Conservation (phyloP, 2,888 invertebrate genomes). For the Fragum fragum region DNA sequence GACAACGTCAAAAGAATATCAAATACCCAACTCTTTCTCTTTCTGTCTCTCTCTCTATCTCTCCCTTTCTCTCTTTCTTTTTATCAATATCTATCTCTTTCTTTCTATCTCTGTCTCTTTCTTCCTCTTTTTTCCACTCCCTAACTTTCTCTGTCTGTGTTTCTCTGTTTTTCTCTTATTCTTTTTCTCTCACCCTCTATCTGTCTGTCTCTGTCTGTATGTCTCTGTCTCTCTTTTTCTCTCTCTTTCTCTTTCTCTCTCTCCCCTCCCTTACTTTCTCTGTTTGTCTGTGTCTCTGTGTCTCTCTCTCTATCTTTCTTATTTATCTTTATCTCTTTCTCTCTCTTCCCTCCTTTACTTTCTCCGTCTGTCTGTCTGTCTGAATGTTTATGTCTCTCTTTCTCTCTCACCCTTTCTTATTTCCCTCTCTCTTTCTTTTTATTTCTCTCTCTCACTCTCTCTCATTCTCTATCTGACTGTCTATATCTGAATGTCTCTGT, state of each 20-base stretch:
- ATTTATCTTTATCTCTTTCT: neutral
- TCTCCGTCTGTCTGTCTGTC: no score
- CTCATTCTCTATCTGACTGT: neutral
- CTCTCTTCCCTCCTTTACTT: constrained; percentile 6
- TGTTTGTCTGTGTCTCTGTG: neutral
- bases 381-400: no score
- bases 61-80: constrained; percentile 14
- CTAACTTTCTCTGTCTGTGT: neutral
- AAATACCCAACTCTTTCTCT: no score
- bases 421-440: neutral
- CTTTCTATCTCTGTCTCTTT: no score
- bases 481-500: neutral
- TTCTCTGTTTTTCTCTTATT: neutral
- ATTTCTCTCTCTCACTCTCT: constrained; percentile 13
- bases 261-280: no score
- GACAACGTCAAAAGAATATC: no score
- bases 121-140: neutral
- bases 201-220: no score
- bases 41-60: constrained; percentile 32
- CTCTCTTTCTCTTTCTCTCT: no score
- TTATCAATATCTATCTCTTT: no score
- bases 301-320: constrained; percentile 9
- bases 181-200: no score
- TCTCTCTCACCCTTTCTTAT: no score
- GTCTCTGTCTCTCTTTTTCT: no score